A percentile compares a stretch with the other conserved stretches of the same genome.
Evolutionary conservation across 2,888 invertebrate species (phyloP).

Genomic region (Drosophila vallismaia): DNA sequence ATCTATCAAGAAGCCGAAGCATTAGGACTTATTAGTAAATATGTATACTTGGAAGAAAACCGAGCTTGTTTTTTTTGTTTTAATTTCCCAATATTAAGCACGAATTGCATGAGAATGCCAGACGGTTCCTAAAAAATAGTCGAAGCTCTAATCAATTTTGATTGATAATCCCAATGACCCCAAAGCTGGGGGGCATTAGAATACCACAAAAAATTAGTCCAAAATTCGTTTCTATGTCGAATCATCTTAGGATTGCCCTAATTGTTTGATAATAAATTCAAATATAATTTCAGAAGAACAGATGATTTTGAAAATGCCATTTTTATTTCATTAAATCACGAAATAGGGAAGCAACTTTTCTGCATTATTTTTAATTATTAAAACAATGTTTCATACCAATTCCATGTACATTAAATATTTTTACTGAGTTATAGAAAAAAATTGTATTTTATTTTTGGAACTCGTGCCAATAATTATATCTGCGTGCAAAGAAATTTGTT

Average conservation of each 20-base stretch:
- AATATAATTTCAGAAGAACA: no score
- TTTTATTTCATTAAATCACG: no score
- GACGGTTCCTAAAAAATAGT: neutral
- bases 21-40: neutral
- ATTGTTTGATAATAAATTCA: no score
- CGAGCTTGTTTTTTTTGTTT: neutral
- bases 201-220: neutral
- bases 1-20: conserved; percentile 27
- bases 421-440: neutral
- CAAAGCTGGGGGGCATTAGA: neutral
- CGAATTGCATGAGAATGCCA: neutral
- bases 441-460: neutral
- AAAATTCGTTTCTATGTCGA: neutral
- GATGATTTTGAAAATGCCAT: no score
- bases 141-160: conserved; percentile 6
- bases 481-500: conserved; percentile 23
- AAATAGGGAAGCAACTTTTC: no score
- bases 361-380: neutral
- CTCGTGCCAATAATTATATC: conserved; percentile 27
- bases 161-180: neutral
- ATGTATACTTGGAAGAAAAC: conserved; percentile 11
- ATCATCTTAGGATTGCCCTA: no score
- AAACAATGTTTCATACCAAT: neutral
- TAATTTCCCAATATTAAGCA: neutral
- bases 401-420: neutral